Conservation (phyloP, 1,140 invertebrate genomes). For the Odontomachus brunneus region DNA sequence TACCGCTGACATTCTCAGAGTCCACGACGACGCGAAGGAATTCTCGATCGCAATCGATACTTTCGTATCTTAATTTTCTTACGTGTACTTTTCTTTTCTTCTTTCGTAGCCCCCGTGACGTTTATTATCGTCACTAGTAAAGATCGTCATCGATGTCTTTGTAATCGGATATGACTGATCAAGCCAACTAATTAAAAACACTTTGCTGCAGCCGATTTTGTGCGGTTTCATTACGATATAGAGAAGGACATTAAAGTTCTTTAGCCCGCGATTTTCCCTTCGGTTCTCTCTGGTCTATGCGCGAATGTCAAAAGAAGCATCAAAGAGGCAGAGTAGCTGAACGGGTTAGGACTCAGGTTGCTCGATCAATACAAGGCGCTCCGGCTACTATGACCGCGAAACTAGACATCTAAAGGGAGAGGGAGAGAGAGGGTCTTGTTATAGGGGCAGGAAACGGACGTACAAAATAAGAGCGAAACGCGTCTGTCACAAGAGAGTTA, state of each 20-base stretch:
- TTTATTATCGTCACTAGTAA: not conserved
- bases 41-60: not conserved
- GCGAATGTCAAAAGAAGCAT: conserved; percentile 22
- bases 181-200: not conserved
- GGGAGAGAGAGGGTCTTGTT: conserved; percentile 1
- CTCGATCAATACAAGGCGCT: conserved; percentile 54
- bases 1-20: not conserved
- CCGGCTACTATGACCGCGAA: conserved; percentile 34
- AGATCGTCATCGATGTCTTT: not conserved
- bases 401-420: conserved; percentile 17
- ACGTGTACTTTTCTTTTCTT: not conserved
- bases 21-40: not conserved
- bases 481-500: too few relatives aligned
- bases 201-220: not conserved
- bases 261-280: too few relatives aligned
- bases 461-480: not conserved
- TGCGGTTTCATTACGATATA: not conserved
- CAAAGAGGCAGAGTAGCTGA: conserved; percentile 11
- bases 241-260: not conserved
- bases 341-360: conserved; percentile 50
- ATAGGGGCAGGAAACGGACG: not conserved
- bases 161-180: not conserved
- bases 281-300: not conserved
- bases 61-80: not conserved
- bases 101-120: not conserved